These are phyloP conservation scores for Perizoma affinitatum DNA, from an alignment of 2,888 invertebrate genomes.

Conservation along the genomic window DNA sequence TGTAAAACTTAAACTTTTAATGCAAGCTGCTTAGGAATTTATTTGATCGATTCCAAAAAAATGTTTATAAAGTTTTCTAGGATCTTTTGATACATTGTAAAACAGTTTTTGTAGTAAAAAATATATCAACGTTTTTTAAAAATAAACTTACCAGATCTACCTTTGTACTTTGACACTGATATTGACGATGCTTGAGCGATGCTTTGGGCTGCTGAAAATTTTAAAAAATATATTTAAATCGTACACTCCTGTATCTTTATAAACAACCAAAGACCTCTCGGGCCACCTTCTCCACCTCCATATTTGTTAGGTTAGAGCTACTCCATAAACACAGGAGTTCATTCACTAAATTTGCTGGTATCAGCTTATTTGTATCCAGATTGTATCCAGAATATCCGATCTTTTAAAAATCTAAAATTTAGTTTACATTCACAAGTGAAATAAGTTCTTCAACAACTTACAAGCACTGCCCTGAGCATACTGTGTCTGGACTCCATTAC, in stretches of 20 bases:
- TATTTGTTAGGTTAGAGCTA: too few relatives aligned
- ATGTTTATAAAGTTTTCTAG: constrained; percentile 7
- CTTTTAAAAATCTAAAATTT: too few relatives aligned
- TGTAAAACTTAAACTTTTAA: constrained; percentile 36
- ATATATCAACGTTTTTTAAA: neutral
- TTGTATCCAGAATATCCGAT: too few relatives aligned
- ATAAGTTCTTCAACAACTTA: constrained; percentile 1
- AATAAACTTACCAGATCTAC: constrained; percentile 14
- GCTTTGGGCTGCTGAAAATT: constrained; percentile 16
- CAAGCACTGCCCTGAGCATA: constrained; percentile 12
- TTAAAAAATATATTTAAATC: neutral
- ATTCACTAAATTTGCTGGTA: too few relatives aligned
- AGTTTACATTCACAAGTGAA: too few relatives aligned
- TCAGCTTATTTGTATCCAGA: too few relatives aligned
- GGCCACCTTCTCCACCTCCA: too few relatives aligned
- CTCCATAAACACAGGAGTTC: too few relatives aligned
- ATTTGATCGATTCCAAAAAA: constrained; percentile 10
- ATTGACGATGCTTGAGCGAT: constrained; percentile 11
- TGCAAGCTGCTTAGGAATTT: constrained; percentile 25
- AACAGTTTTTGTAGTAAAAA: neutral
- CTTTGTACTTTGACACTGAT: neutral
- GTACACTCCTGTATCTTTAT: neutral
- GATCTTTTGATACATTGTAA: neutral
- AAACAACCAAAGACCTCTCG: too few relatives aligned
- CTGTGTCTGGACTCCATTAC: neutral